phyloP scores from a whole-genome alignment of 2,888 invertebrate genomes.

The Glyphotaelius pellucidus region DNA sequence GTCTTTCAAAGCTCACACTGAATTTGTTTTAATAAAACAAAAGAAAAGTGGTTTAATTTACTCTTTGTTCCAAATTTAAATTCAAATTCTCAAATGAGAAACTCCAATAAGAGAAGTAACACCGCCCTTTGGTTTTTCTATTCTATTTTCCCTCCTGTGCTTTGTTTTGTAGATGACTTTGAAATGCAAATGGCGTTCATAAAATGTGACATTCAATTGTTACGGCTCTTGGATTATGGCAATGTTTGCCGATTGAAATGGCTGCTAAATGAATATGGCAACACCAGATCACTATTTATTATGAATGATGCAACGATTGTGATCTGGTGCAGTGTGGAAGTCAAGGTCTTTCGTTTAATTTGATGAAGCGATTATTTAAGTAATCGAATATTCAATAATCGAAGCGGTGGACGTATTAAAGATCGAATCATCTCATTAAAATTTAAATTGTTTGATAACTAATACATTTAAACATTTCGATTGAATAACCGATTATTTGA shows the following conservation, averaged over 20 bases:
- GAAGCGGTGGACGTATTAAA: not conserved
- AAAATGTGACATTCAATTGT: not conserved
- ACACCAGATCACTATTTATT: not conserved
- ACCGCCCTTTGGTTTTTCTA: not conserved
- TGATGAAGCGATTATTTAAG: not conserved
- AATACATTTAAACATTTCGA: not conserved
- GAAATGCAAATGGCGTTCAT: slow-evolving; percentile 48
- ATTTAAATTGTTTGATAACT: too few species aligned
- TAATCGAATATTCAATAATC: not conserved
- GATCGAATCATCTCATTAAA: not conserved
- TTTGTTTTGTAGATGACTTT: slow-evolving; percentile 40
- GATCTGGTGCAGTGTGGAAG: not conserved
- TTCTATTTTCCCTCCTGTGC: not conserved
- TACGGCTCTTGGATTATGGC: not conserved
- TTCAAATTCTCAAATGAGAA: not conserved
- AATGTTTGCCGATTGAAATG: not conserved
- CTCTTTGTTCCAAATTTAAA: slow-evolving; percentile 21
- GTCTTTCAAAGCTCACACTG: not conserved
- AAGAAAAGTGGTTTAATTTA: not conserved
- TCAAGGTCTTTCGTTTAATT: not conserved
- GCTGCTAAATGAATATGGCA: not conserved
- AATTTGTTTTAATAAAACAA: not conserved
- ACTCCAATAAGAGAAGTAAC: not conserved
- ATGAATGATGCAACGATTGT: slow-evolving; percentile 1
- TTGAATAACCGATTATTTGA: not conserved